Conservation (phyloP, 2,797 vertebrate species). For the Gymnoscopelus microlampas region DNA sequence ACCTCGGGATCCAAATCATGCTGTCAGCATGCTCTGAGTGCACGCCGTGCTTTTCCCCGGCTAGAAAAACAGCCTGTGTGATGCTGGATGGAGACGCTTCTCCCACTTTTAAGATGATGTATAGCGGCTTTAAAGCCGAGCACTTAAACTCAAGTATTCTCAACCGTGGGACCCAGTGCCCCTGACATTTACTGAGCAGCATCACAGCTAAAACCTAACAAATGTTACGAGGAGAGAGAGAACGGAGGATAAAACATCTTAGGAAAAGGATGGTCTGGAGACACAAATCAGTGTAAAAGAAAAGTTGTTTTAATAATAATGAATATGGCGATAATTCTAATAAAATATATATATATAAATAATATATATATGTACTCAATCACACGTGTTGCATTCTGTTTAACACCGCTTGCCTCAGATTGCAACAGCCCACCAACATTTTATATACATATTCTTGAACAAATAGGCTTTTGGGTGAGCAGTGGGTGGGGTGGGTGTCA, state of each 20-base stretch:
- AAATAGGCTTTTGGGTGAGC: no score
- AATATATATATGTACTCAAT: slow-evolving; percentile 28
- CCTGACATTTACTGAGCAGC: slow-evolving; percentile 1
- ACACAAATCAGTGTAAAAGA: background rate
- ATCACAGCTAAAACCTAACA: slow-evolving; percentile 1
- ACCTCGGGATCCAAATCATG: slow-evolving; percentile 51
- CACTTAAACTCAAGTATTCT: slow-evolving; percentile 23
- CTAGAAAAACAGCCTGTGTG: background rate
- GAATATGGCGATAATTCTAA: background rate
- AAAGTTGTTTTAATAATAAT: background rate
- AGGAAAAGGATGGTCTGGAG: background rate
- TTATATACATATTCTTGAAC: no score
- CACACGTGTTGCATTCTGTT: slow-evolving; percentile 28
- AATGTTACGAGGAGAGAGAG: slow-evolving; percentile 17
- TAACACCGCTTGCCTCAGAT: slow-evolving; percentile 44
- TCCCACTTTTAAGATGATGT: slow-evolving; percentile 17
- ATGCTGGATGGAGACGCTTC: background rate
- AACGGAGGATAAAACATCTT: slow-evolving; percentile 46
- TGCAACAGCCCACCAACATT: slow-evolving; percentile 31
- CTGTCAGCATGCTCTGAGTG: slow-evolving; percentile 33
- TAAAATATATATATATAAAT: slow-evolving; percentile 1
- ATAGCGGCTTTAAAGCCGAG: slow-evolving; percentile 25
- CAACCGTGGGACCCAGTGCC: background rate
- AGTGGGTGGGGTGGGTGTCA: no score
- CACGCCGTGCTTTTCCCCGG: background rate